Conservation (phyloP, 2,888 invertebrate species). For the Buathra laborator region DNA sequence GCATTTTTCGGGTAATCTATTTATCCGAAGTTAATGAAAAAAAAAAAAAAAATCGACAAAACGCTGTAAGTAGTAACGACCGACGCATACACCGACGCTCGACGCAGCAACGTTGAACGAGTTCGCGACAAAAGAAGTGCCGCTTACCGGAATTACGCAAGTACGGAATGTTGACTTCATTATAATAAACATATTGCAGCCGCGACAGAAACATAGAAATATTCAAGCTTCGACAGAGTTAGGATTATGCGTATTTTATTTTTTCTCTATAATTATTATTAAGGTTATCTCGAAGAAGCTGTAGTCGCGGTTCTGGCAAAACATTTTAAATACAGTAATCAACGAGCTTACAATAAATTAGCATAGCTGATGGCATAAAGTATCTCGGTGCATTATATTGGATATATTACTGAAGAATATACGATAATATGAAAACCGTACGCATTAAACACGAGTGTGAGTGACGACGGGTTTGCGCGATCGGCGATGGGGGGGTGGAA, state of each 20-base stretch:
- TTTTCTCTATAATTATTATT: slow-evolving; percentile 15
- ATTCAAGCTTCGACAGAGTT: neutral
- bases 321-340: slow-evolving; percentile 74
- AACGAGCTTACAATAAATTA: slow-evolving; percentile 66
- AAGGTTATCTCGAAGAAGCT: slow-evolving; percentile 49
- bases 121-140: slow-evolving; percentile 24
- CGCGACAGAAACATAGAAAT: neutral
- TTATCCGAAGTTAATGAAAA: neutral
- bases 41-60: neutral
- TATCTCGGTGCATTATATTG: neutral
- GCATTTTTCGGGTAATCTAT: neutral
- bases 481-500: slow-evolving; percentile 44
- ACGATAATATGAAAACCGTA: slow-evolving; percentile 40
- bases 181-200: slow-evolving; percentile 53
- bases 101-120: neutral
- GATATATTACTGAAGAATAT: neutral
- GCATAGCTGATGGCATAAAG: slow-evolving; percentile 68
- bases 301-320: slow-evolving; percentile 59
- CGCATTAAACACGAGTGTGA: slow-evolving; percentile 23
- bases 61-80: slow-evolving; percentile 4
- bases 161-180: slow-evolving; percentile 53
- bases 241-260: neutral
- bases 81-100: slow-evolving; percentile 1
- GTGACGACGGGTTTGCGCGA: slow-evolving; percentile 31
- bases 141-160: slow-evolving; percentile 59